Evolutionary conservation across 1,140 invertebrate genomes (phyloP).

Genomic region (Drosophila orosa): DNA sequence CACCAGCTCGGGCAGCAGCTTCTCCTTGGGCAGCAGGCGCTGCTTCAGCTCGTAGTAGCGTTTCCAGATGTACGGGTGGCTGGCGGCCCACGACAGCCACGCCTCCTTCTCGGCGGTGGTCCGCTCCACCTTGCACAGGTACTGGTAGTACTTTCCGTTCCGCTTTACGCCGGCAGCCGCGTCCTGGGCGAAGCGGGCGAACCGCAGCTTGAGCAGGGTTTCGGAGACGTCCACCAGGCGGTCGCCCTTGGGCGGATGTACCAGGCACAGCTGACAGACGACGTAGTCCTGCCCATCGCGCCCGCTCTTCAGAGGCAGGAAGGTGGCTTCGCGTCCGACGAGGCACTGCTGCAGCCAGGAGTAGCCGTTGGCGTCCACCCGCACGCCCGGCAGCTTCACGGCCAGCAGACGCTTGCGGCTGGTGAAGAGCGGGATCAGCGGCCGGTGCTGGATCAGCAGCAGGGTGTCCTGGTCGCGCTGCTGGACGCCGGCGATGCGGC

Average conservation of each 20-base stretch:
- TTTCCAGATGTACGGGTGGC: slow-evolving; percentile 72
- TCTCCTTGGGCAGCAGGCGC: slow-evolving; percentile 66
- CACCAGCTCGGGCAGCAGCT: slow-evolving; percentile 74
- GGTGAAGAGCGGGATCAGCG: slow-evolving; percentile 71
- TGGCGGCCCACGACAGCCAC: slow-evolving; percentile 65
- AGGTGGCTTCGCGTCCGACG: slow-evolving; percentile 75
- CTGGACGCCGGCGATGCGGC: slow-evolving; percentile 67
- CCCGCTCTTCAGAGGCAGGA: slow-evolving; percentile 73
- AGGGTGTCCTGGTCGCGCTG: slow-evolving; percentile 73
- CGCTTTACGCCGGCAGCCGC: slow-evolving; percentile 56
- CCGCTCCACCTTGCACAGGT: slow-evolving; percentile 68
- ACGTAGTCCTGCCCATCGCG: slow-evolving; percentile 60
- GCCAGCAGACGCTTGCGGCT: slow-evolving; percentile 64
- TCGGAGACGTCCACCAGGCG: slow-evolving; percentile 72
- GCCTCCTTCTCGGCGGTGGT: slow-evolving; percentile 63
- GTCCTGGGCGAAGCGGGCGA: slow-evolving; percentile 70
- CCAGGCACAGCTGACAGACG: slow-evolving; percentile 75
- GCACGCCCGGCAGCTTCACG: slow-evolving; percentile 72
- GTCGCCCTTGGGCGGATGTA: slow-evolving; percentile 77
- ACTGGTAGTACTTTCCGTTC: slow-evolving; percentile 76
- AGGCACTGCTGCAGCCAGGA: slow-evolving; percentile 78
- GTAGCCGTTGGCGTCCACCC: slow-evolving; percentile 74
- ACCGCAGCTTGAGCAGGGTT: slow-evolving; percentile 72
- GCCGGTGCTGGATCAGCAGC: slow-evolving; percentile 72
- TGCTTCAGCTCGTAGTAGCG: slow-evolving; percentile 66